phyloP scores from a whole-genome alignment of 2,888 invertebrate genomes.

The Stenotaenia linearis region DNA sequence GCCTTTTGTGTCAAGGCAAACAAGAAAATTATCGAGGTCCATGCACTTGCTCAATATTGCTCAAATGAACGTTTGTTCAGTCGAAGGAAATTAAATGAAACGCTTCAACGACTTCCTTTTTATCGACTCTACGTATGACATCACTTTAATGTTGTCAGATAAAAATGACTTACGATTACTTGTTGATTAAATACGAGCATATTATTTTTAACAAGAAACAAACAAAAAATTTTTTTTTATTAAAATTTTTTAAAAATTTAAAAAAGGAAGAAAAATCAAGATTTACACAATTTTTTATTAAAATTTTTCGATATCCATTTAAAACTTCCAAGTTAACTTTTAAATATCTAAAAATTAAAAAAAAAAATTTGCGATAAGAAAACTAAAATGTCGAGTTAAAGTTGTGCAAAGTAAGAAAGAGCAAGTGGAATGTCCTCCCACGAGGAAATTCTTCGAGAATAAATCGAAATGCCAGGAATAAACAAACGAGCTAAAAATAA shows the following conservation, averaged over 20 bases:
- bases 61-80: neutral
- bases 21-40: neutral
- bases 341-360: no score
- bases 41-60: conserved; percentile 3
- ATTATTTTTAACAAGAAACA: neutral
- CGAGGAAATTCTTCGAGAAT: neutral
- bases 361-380: neutral
- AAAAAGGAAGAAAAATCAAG: no score
- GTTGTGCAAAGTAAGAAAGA: neutral
- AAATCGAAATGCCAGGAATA: neutral
- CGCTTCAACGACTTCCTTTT: neutral
- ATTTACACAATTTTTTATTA: no score
- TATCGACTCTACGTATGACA: neutral
- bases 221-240: no score
- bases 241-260: no score
- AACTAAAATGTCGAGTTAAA: neutral
- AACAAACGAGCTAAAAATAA: conserved; percentile 5
- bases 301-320: no score
- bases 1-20: neutral
- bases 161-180: no score
- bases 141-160: neutral
- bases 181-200: neutral
- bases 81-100: neutral
- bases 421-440: neutral
- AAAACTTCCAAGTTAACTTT: no score